phyloP scores from a whole-genome alignment of 2,888 invertebrate species.

The Dicycla oo region DNA sequence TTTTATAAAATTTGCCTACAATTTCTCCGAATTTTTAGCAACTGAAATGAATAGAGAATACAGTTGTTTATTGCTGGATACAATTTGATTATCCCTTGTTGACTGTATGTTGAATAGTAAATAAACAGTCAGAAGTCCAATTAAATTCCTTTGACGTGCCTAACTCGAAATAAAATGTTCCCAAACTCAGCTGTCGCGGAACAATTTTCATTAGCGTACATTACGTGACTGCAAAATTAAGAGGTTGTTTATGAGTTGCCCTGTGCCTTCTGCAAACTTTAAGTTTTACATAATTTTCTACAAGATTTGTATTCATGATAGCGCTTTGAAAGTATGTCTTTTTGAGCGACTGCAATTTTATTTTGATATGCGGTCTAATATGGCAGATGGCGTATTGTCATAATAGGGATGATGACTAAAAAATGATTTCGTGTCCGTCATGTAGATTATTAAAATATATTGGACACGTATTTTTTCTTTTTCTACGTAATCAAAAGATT shows the following conservation, averaged over 20 bases:
- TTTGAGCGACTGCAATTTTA: conserved; percentile 38
- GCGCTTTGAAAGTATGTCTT: conserved; percentile 55
- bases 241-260: conserved; percentile 70
- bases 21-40: not conserved
- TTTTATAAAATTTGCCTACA: not conserved
- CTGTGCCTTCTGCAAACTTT: conserved; percentile 69
- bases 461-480: too few relatives aligned
- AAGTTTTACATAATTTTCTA: conserved; percentile 77
- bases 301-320: conserved; percentile 76
- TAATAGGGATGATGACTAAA: too few relatives aligned
- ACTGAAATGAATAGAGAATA: conserved; percentile 25
- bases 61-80: conserved; percentile 19
- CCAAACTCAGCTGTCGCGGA: conserved; percentile 83
- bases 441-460: too few relatives aligned
- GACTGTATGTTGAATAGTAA: conserved; percentile 36
- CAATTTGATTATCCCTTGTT: conserved; percentile 44
- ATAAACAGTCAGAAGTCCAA: conserved; percentile 66
- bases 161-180: conserved; percentile 81
- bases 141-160: conserved; percentile 78
- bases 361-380: not conserved
- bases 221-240: conserved; percentile 87
- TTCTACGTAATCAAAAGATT: too few relatives aligned
- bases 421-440: too few relatives aligned
- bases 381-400: conserved; percentile 37
- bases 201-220: conserved; percentile 87